Conservation (phyloP, 1,140 invertebrate genomes). For the Habropoda laboriosa region DNA sequence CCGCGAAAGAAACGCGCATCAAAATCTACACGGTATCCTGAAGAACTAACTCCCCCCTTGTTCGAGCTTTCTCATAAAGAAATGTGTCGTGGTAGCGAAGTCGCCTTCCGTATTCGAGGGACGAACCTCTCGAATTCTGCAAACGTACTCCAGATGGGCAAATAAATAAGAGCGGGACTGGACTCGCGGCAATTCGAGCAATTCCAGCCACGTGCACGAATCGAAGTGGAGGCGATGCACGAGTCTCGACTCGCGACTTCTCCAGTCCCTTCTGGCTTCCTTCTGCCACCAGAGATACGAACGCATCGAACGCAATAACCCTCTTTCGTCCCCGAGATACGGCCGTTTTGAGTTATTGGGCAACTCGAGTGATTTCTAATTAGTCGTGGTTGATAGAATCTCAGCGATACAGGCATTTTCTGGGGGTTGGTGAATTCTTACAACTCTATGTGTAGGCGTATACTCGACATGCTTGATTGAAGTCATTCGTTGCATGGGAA, state of each 20-base stretch:
- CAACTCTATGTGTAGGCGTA: too few relatives aligned
- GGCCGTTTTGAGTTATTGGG: too few relatives aligned
- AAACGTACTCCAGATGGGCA: conserved; percentile 48
- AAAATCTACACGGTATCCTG: conserved; percentile 25
- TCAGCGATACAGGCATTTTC: too few relatives aligned
- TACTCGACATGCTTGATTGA: too few relatives aligned
- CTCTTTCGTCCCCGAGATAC: too few relatives aligned
- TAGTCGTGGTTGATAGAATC: not conserved
- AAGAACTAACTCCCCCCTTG: conserved; percentile 72
- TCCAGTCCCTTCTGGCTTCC: not conserved
- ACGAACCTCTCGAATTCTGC: conserved; percentile 61
- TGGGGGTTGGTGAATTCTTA: too few relatives aligned
- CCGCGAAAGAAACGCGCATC: not conserved
- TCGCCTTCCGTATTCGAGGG: conserved; percentile 58
- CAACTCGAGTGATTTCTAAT: not conserved
- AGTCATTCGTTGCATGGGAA: too few relatives aligned
- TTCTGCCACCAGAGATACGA: not conserved
- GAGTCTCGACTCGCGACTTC: not conserved
- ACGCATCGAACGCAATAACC: too few relatives aligned
- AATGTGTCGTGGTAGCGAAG: conserved; percentile 53
- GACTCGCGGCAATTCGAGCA: conserved; percentile 46
- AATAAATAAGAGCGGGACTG: conserved; percentile 59
- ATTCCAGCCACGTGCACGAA: conserved; percentile 47
- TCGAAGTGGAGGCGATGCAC: not conserved
- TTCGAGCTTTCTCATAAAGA: conserved; percentile 75